Evolutionary conservation across 2,113 vertebrate species (phyloP).

Genomic region (Donacobius atricapilla): DNA sequence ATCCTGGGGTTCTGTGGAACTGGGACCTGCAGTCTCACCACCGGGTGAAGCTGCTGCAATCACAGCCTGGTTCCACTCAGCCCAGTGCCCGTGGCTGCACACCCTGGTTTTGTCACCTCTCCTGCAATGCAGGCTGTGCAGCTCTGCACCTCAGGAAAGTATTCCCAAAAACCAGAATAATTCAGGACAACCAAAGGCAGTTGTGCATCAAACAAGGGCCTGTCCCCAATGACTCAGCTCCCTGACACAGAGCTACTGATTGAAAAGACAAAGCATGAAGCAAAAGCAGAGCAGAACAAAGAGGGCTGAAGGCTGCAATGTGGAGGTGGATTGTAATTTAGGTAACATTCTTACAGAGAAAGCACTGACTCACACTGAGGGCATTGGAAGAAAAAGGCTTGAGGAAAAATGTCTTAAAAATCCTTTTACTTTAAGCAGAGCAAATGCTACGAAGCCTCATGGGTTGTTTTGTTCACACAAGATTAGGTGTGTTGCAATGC

Average conservation of each 20-base stretch:
- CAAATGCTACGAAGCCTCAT: background rate
- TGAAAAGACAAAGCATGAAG: slow-evolving; percentile 29
- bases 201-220: background rate
- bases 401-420: background rate
- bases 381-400: background rate
- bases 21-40: background rate
- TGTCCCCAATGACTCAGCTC: background rate
- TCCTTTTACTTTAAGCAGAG: background rate
- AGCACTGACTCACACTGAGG: slow-evolving; percentile 39
- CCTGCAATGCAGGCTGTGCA: background rate
- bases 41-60: background rate
- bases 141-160: background rate
- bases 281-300: slow-evolving; percentile 8
- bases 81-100: background rate
- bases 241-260: background rate
- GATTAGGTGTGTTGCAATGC: background rate
- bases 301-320: background rate
- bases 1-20: background rate
- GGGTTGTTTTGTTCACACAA: background rate
- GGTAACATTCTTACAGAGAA: background rate
- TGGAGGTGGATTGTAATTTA: slow-evolving; percentile 50
- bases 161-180: background rate
- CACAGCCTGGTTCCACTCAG: background rate
- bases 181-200: background rate
- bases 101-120: background rate